Conservation (phyloP, 2,797 vertebrate genomes). For the Avahi laniger region DNA sequence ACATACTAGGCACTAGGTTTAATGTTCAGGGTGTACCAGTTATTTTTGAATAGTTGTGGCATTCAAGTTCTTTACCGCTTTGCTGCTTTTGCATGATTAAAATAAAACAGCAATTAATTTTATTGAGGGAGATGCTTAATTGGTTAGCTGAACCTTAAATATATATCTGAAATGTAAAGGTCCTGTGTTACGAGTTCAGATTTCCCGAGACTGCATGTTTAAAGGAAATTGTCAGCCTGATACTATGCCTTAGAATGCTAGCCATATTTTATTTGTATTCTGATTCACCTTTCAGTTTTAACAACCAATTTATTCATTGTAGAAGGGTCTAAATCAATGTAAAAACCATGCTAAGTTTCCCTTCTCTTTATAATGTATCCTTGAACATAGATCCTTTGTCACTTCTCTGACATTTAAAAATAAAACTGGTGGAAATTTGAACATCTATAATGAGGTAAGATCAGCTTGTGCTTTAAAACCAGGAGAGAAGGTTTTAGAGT, state of each 20-base stretch:
- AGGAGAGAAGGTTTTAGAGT: not conserved
- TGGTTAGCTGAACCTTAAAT: not conserved
- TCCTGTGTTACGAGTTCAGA: not conserved
- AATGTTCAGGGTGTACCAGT: not conserved
- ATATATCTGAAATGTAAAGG: conserved; percentile 16
- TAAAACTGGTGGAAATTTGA: not conserved
- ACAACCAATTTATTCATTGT: not conserved
- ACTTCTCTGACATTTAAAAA: conserved; percentile 16
- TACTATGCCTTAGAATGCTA: not conserved
- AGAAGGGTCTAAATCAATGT: not conserved
- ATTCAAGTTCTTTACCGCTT: not conserved
- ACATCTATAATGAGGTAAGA: not conserved
- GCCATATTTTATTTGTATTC: not conserved
- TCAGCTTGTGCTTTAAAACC: conserved; percentile 20
- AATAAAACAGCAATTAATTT: not conserved
- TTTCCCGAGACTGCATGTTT: not conserved
- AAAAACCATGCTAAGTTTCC: not conserved
- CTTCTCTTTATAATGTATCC: not conserved
- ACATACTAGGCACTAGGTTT: not conserved
- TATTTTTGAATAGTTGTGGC: not conserved
- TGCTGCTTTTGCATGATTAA: not conserved
- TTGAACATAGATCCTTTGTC: not conserved
- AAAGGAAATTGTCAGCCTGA: not conserved
- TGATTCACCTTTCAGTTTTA: not conserved
- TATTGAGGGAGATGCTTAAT: not conserved